phyloP scores from a whole-genome alignment of 1,140 invertebrate genomes.

The Philopotamus ludificatus region DNA sequence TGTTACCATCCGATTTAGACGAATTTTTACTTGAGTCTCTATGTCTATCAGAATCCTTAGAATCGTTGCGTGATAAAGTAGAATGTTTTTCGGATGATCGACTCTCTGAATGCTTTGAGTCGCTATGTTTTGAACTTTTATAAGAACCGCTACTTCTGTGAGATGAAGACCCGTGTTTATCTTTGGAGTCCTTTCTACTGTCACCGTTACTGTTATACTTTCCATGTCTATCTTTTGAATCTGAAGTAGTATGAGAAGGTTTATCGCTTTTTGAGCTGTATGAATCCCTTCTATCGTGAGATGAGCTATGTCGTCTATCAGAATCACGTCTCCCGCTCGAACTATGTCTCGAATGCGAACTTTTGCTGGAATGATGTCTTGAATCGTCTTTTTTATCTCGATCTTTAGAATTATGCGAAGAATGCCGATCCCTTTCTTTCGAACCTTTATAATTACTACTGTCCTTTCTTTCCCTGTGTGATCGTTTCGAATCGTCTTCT shows the following conservation, averaged over 20 bases:
- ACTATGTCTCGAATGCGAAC: constrained; percentile 49
- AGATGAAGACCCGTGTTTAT: constrained; percentile 46
- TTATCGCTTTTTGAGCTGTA: constrained; percentile 48
- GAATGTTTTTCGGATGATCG: constrained; percentile 39
- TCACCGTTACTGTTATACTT: constrained; percentile 41
- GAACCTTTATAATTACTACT: constrained; percentile 48
- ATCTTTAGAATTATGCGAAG: constrained; percentile 43
- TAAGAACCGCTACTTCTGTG: constrained; percentile 45
- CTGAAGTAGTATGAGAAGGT: constrained; percentile 47
- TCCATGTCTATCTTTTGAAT: constrained; percentile 45
- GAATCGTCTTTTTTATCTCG: constrained; percentile 54
- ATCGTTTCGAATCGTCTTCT: constrained; percentile 49
- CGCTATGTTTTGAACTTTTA: constrained; percentile 30
- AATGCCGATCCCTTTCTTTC: constrained; percentile 47
- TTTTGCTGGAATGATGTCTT: constrained; percentile 44
- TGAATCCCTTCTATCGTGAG: constrained; percentile 41
- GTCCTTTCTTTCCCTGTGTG: constrained; percentile 45
- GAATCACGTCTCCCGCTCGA: constrained; percentile 44
- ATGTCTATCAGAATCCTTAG: constrained; percentile 26
- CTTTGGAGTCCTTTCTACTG: constrained; percentile 47
- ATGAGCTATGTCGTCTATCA: constrained; percentile 49
- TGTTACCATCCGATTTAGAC: too few species aligned
- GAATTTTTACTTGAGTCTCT: constrained; percentile 27
- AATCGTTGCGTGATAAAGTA: constrained; percentile 6
- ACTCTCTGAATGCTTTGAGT: constrained; percentile 26